phyloP scores from a whole-genome alignment of 2,113 vertebrate genomes.

The Meleagris gallopavo region DNA sequence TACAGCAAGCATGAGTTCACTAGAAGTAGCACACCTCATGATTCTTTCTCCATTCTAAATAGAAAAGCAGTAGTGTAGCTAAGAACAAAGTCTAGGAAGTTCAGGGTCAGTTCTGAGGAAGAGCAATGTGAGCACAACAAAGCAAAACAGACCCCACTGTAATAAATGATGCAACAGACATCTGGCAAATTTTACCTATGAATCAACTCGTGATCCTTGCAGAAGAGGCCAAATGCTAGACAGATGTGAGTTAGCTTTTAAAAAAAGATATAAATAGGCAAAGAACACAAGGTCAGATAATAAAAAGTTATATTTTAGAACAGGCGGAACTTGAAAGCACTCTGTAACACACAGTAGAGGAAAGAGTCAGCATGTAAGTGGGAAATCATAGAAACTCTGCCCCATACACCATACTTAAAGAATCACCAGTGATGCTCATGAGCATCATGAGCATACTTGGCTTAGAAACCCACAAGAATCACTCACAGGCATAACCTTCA shows the following conservation, averaged over 20 bases:
- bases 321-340: neutral
- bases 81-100: neutral
- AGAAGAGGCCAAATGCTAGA: neutral
- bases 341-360: neutral
- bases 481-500: neutral
- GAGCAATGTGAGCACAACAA: neutral
- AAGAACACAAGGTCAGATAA: neutral
- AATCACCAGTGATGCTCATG: accelerated
- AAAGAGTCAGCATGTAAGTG: neutral
- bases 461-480: accelerated
- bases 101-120: neutral
- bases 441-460: accelerated
- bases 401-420: neutral
- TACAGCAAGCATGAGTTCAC: neutral
- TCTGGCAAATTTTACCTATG: neutral
- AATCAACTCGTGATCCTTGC: neutral
- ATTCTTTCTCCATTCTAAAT: neutral
- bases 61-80: neutral
- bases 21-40: neutral
- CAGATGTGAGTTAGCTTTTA: neutral
- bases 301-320: neutral
- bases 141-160: neutral
- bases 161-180: neutral
- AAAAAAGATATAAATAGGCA: neutral
- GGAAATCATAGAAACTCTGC: neutral